Base-by-base conservation (phyloP, 2,797 vertebrate genomes). In the Danionella dracula region DNA sequence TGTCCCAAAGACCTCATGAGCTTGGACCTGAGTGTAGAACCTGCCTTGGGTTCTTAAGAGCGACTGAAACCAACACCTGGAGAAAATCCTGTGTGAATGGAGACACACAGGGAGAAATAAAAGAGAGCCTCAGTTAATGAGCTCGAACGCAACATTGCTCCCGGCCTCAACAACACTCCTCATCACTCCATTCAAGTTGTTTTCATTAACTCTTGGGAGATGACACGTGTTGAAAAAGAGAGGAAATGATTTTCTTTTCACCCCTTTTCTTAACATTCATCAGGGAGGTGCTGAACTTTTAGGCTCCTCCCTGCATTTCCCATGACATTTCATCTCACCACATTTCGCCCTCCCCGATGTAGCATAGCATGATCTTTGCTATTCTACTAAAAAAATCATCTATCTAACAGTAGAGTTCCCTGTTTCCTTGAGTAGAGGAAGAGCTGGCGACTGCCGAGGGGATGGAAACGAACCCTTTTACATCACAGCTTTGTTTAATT, bases 1-100 rank as follows among this genome's bases (percentile, higher is more conserved):
- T 80, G 70, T 82, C 75, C 77, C 62, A 74, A 68, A 80, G 79
- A 84, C 55, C 44, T 76, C 54, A 49, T 77, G 81, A 82, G 78
- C 79, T 85, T 53, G 67, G 70, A 15, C 27, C 55, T 56, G 32
- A 63, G 45, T 71, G 66, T 60, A 46, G 70, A 6, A 71, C 65
- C 68, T 67, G 48, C 51, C 51, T 29, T n/a, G 20, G 74, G 64
- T 72, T 61, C 68, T 46, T 51, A 72, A 76, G 77, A 81, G 71
- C 45, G 60, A 29, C 17, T 10, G 45, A 70, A 51, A 60, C 48
- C 55, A 61, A 68, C 61, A 71, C 75, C 68, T 76, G 68, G 60
- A 68, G 40, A 50, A 49, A 66, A 51, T 13, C 17, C 37, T 45
- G 17, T 32, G 49, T 41, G 20, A 20, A 74, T 69, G 29, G 23